A percentile compares a stretch with the other conserved stretches of the same genome.
phyloP scores from a whole-genome alignment of 1,140 invertebrate genomes.

The Agrilus planipennis region DNA sequence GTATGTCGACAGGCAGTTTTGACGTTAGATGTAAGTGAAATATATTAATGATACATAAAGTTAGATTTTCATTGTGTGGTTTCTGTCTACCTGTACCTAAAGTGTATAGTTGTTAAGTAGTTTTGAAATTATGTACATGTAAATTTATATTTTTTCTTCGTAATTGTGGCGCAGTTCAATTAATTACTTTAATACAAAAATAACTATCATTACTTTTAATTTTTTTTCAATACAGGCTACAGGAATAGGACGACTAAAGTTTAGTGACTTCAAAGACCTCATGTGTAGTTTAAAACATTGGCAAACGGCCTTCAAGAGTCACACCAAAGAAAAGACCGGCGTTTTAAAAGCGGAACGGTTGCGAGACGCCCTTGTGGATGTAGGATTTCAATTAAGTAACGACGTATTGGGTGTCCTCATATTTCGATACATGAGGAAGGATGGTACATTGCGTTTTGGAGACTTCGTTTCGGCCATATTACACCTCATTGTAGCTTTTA shows the following conservation, averaged over 20 bases:
- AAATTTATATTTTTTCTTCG: background rate
- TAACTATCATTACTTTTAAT: background rate
- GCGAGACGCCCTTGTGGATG: slow-evolving; percentile 70
- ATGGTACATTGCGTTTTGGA: slow-evolving; percentile 83
- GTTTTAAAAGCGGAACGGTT: slow-evolving; percentile 78
- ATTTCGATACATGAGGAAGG: slow-evolving; percentile 82
- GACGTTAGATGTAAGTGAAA: slow-evolving; percentile 74
- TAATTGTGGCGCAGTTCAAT: background rate
- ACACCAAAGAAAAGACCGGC: slow-evolving; percentile 83
- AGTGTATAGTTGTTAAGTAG: no score
- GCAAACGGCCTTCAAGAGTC: slow-evolving; percentile 83
- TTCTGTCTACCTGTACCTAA: no score
- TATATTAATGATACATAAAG: no score
- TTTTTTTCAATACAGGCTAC: no score
- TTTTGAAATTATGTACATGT: no score
- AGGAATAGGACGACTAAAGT: slow-evolving; percentile 70
- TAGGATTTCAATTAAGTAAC: slow-evolving; percentile 78
- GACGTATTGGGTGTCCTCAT: slow-evolving; percentile 72
- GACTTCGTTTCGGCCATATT: slow-evolving; percentile 86
- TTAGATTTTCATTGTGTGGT: no score
- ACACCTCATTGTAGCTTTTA: slow-evolving; percentile 77
- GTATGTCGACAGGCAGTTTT: slow-evolving; percentile 83
- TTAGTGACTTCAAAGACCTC: slow-evolving; percentile 80
- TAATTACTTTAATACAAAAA: slow-evolving; percentile 3
- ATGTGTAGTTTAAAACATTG: slow-evolving; percentile 86